Conservation (phyloP, 2,888 invertebrate genomes). For the Scaeva pyrastri region DNA sequence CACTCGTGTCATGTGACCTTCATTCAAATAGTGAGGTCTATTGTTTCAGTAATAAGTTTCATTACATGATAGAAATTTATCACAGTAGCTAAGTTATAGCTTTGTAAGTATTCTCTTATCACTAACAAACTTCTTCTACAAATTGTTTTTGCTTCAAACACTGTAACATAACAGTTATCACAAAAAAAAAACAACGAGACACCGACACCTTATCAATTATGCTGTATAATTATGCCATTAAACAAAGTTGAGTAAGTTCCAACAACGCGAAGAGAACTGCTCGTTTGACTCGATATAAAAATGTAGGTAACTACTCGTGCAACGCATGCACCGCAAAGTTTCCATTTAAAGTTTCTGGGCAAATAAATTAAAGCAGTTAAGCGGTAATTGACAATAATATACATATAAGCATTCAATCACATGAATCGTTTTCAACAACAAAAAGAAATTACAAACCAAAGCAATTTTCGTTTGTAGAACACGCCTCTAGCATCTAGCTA, state of each 20-base stretch:
- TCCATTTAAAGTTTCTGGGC: not conserved
- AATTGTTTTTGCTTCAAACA: not conserved
- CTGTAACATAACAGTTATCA: not conserved
- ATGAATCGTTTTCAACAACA: not conserved
- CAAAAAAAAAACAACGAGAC: too few species aligned
- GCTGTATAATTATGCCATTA: not conserved
- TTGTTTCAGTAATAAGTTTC: not conserved
- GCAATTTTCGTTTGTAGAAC: conserved; percentile 31
- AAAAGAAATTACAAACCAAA: not conserved
- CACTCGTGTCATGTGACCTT: conserved; percentile 1
- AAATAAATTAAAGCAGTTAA: conserved; percentile 16
- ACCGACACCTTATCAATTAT: not conserved
- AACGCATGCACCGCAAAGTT: not conserved
- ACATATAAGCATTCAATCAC: conserved; percentile 33
- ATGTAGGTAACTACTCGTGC: not conserved
- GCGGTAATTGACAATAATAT: conserved; percentile 51
- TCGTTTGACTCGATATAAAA: too few species aligned
- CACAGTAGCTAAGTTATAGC: not conserved
- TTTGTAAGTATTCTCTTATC: not conserved
- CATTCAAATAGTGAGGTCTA: not conserved
- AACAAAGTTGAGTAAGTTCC: not conserved
- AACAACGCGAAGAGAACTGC: not conserved
- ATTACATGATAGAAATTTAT: not conserved
- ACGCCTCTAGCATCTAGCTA: not conserved
- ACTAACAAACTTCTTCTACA: not conserved